Base-by-base conservation (phyloP, 2,888 invertebrate species). In the Euzophera pinguis region DNA sequence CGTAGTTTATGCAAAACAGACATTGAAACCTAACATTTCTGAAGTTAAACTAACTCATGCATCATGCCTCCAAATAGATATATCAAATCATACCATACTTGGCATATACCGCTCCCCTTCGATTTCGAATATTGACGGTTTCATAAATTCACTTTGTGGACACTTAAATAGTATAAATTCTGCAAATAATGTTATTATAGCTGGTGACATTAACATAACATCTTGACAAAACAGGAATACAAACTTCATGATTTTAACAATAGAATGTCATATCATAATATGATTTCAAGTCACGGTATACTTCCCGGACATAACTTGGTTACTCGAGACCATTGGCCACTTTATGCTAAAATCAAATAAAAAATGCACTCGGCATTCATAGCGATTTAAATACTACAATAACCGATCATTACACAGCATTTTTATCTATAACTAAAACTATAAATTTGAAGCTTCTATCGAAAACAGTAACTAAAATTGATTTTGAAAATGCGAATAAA, bases 91-190 rank as follows among this genome's bases (percentile, higher is more conserved):
- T 12, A 45, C 22, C 3, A 48, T 61, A 14, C 16, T 60, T 7
- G 50, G 55, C n/a, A 60, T 61, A 7, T 62, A 60, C 35, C 47
- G 61, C 0, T 62, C 64, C 1, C 62, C 62, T 0, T 60, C 60
- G 1, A 56, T 49, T 38, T 2, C 12, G 0, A 57, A 58, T 29
- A 57, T 58, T 10, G 50, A 50, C 3, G 13, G 3, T 5, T 62
- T 62, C 52, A 42, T 61, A 12, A 34, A 55, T 9, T 56, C 57
- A 2, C 34, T 61, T 9, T 48, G 53, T 37, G 35, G 12, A 27
- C 52, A 59, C n/a, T 50, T 63, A 7, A 53, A 51, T 8, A 42
- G 29, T 0, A 14, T 63, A 41, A 50, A 48, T 6, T 29, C 29
- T 7, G 7, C 45, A 2, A 53, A 52, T 35, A 60, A 56, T 50